A percentile compares a stretch with the other conserved stretches of the same genome.
Conservation (phyloP, 2,113 vertebrate genomes). For the Gracilinanus agilis region DNA sequence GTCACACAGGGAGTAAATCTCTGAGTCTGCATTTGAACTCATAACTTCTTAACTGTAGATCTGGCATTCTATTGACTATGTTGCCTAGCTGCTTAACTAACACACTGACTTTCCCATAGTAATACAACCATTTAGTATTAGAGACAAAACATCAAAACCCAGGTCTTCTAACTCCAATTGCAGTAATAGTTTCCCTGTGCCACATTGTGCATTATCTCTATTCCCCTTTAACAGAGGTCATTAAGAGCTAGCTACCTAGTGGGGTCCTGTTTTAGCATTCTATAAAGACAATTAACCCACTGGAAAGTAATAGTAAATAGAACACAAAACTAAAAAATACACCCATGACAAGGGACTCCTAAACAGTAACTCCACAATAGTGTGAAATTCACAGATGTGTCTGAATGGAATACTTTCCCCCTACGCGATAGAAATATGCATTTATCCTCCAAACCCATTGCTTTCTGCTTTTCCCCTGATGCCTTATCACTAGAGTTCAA, state of each 20-base stretch:
- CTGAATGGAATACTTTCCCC: neutral
- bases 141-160: neutral
- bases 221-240: neutral
- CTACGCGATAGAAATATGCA: neutral
- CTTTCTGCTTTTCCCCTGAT: neutral
- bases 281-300: neutral
- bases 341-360: neutral
- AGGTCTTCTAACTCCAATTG: neutral
- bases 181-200: neutral
- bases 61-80: neutral
- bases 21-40: neutral
- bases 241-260: neutral
- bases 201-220: neutral
- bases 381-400: slow-evolving; percentile 5
- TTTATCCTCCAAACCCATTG: neutral
- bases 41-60: neutral
- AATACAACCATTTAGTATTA: neutral
- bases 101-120: neutral
- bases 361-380: neutral
- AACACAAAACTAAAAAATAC: neutral
- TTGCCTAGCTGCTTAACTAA: neutral
- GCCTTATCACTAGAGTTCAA: neutral
- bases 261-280: neutral
- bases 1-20: neutral
- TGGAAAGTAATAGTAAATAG: neutral